Percentiles rank a stretch among this genome's conserved stretches.
Evolutionary conservation across 1,140 invertebrate species (phyloP).

Genomic region (Paracyclopina nana): DNA sequence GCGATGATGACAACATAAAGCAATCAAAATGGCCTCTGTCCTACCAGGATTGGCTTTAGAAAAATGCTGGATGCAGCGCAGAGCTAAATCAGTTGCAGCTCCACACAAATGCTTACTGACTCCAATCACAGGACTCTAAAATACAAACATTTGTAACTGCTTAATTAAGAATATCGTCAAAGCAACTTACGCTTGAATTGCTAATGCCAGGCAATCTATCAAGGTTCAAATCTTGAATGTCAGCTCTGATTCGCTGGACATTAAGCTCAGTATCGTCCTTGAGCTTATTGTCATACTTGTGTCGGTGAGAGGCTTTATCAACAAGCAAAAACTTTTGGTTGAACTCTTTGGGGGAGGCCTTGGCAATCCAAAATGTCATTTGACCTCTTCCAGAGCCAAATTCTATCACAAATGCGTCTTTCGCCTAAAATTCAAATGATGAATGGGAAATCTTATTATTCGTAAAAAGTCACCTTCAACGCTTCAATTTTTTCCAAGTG

Average conservation of each 20-base stretch:
- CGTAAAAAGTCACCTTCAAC: no score
- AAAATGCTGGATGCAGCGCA: not conserved
- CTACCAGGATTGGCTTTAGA: not conserved
- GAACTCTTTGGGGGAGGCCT: constrained; percentile 29
- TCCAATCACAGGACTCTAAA: constrained; percentile 46
- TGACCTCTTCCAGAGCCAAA: constrained; percentile 68
- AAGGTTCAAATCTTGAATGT: constrained; percentile 47
- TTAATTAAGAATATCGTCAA: no score
- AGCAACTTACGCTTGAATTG: constrained; percentile 23
- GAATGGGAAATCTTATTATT: no score
- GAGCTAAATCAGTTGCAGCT: constrained; percentile 42
- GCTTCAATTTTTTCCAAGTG: not conserved
- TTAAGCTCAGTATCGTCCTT: constrained; percentile 33
- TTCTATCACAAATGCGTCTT: constrained; percentile 48
- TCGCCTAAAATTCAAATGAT: no score
- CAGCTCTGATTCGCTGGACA: constrained; percentile 41
- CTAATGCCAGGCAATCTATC: constrained; percentile 32
- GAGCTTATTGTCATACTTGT: constrained; percentile 53
- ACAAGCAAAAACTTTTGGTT: constrained; percentile 41
- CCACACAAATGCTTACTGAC: constrained; percentile 74
- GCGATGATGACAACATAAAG: constrained; percentile 69
- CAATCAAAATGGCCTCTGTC: constrained; percentile 41
- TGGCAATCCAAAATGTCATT: constrained; percentile 44
- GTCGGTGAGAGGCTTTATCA: constrained; percentile 50
- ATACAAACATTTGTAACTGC: no score